Evolutionary conservation across 2,888 invertebrate genomes (phyloP).

Genomic region (Hirtodrosophila duncani): DNA sequence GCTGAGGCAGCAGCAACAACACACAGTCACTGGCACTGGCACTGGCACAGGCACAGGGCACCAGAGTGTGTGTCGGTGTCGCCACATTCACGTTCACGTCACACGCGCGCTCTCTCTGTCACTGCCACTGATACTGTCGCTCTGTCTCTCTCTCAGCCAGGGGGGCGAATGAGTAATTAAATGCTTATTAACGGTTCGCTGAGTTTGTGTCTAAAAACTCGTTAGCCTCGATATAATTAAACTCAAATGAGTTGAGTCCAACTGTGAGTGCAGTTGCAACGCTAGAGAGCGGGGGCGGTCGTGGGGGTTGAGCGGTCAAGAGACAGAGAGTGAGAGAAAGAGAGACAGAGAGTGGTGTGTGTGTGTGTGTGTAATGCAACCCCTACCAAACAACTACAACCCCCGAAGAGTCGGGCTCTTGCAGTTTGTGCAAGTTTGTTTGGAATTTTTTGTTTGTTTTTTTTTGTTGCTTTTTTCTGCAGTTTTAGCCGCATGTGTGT

Average conservation of each 20-base stretch:
- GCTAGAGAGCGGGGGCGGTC: too few species aligned
- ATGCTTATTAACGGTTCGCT: constrained; percentile 77
- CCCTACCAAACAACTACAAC: constrained; percentile 11
- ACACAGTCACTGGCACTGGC: constrained; percentile 19
- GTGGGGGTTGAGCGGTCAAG: too few species aligned
- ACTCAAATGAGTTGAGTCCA: constrained; percentile 48
- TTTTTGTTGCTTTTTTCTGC: constrained; percentile 37
- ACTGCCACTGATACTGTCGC: constrained; percentile 6
- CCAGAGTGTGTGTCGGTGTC: neutral
- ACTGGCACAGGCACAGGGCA: constrained; percentile 3
- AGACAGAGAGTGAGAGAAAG: too few species aligned
- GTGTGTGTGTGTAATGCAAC: too few species aligned
- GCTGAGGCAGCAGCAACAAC: constrained; percentile 2
- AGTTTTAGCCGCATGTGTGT: constrained; percentile 15
- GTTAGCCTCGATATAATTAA: constrained; percentile 70
- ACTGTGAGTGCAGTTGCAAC: constrained; percentile 28
- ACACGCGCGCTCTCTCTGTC: constrained; percentile 1
- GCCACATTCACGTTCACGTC: neutral
- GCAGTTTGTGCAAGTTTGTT: constrained; percentile 13
- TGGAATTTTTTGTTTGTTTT: neutral
- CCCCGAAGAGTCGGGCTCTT: neutral
- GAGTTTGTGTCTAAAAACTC: constrained; percentile 66
- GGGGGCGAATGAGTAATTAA: constrained; percentile 71
- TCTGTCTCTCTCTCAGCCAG: constrained; percentile 18
- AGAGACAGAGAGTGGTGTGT: too few species aligned